Conservation (phyloP, 2,113 vertebrate species). For the Gopherus flavomarginatus region DNA sequence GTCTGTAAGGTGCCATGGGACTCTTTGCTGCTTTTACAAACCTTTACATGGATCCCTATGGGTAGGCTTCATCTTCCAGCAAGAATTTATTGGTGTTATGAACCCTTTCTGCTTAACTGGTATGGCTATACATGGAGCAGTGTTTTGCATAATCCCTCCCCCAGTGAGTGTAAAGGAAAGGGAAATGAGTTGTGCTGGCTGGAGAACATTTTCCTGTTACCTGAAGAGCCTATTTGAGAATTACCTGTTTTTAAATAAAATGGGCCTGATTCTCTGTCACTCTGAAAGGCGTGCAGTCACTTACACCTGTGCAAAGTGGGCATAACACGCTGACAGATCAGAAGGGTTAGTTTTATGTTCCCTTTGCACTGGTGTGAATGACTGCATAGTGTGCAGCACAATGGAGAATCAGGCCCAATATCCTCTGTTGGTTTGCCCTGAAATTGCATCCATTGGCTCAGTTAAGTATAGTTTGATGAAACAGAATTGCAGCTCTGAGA, state of each 20-base stretch:
- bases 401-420: background rate
- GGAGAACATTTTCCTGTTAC: background rate
- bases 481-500: background rate
- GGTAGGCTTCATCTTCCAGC: background rate
- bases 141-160: background rate
- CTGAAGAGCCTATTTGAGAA: background rate
- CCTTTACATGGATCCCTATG: background rate
- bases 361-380: background rate
- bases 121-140: background rate
- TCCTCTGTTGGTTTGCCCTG: background rate
- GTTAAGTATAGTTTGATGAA: background rate
- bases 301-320: accelerated
- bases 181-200: background rate
- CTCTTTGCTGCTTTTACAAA: background rate
- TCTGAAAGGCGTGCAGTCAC: background rate
- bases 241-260: background rate
- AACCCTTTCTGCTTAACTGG: background rate
- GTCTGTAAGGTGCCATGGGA: no score
- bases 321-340: accelerated
- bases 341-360: background rate
- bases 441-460: background rate
- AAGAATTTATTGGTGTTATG: background rate
- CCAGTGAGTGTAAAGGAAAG: background rate
- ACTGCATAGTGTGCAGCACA: background rate
- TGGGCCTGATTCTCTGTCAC: background rate